Conservation (phyloP, 2,113 vertebrate genomes). For the Turdus rufiventris region DNA sequence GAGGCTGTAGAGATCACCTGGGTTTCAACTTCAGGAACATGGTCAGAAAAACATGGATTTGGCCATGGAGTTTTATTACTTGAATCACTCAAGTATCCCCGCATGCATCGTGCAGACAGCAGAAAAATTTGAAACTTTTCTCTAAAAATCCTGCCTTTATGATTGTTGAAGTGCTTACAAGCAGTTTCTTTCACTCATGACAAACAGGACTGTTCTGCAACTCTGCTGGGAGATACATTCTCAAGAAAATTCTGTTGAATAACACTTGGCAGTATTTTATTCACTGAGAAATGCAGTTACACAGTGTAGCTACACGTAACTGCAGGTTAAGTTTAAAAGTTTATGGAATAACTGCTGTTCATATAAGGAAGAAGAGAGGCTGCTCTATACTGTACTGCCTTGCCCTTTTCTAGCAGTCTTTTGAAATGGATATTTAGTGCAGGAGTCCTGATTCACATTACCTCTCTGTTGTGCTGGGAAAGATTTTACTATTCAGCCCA, state of each 20-base stretch:
- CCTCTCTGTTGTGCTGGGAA: neutral
- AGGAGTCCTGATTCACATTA: neutral
- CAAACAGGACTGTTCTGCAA: neutral
- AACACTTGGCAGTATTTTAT: neutral
- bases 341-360: neutral
- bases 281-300: neutral
- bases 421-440: neutral
- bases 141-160: neutral
- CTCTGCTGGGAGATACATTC: neutral
- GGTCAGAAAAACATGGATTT: neutral
- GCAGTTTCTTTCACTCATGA: neutral
- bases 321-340: neutral
- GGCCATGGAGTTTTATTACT: neutral
- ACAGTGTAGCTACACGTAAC: neutral
- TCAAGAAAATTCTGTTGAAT: neutral
- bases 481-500: neutral
- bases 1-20: neutral
- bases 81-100: neutral
- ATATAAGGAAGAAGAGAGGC: neutral
- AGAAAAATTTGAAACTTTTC: neutral
- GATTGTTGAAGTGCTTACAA: neutral
- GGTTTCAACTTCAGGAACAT: neutral
- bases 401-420: neutral
- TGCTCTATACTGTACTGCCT: accelerated
- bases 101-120: neutral